Evolutionary conservation across 2,888 invertebrate genomes (phyloP).

Genomic region (Drosophila birchii): DNA sequence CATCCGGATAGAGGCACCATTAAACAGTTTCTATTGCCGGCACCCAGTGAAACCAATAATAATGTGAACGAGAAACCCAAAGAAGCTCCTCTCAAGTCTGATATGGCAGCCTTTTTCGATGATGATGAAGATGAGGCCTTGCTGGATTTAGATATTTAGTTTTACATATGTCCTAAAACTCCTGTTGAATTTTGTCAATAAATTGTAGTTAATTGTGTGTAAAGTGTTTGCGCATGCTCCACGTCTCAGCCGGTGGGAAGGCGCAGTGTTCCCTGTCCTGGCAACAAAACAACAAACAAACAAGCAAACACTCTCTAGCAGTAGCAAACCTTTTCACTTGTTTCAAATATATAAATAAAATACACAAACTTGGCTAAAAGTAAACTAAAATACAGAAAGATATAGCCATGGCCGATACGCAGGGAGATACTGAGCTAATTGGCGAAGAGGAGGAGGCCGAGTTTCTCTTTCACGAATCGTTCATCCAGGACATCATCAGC

Average conservation of each 20-base stretch:
- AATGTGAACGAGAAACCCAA: slow-evolving; percentile 1
- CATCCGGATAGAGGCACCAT: slow-evolving; percentile 11
- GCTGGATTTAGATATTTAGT: slow-evolving; percentile 82
- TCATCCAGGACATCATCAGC: slow-evolving; percentile 68
- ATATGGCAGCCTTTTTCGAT: slow-evolving; percentile 77
- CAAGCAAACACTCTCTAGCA: slow-evolving; percentile 16
- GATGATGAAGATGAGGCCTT: slow-evolving; percentile 86
- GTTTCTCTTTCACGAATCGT: slow-evolving; percentile 55
- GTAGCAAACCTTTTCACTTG: slow-evolving; percentile 49
- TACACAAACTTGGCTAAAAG: slow-evolving; percentile 15
- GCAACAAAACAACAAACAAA: slow-evolving; percentile 46
- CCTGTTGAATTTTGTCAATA: slow-evolving; percentile 20
- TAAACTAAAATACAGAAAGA: slow-evolving; percentile 2
- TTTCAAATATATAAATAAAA: slow-evolving; percentile 49
- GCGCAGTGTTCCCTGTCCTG: slow-evolving; percentile 39
- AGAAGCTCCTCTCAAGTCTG: slow-evolving; percentile 30
- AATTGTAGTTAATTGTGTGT: slow-evolving; percentile 1
- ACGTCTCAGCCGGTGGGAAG: not conserved
- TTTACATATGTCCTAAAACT: not conserved
- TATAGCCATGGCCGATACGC: slow-evolving; percentile 56
- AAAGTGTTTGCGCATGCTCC: slow-evolving; percentile 40
- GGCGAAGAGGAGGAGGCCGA: slow-evolving; percentile 50
- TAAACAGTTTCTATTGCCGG: slow-evolving; percentile 20
- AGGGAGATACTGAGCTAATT: slow-evolving; percentile 39
- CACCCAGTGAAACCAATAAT: slow-evolving; percentile 32